Conservation (phyloP, 2,888 invertebrate genomes). For the Pollenia labialis region DNA sequence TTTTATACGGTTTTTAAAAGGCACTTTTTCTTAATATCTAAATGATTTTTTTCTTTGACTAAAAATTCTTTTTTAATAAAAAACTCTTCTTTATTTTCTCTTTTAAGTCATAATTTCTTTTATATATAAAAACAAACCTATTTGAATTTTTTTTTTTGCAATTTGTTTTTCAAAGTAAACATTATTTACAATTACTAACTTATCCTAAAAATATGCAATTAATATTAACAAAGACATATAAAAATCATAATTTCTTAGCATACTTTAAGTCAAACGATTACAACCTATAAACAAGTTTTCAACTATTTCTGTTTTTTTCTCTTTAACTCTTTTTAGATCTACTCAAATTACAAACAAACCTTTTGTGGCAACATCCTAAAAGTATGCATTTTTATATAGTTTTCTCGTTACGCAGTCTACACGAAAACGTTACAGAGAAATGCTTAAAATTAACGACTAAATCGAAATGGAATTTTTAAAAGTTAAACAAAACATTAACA, state of each 20-base stretch:
- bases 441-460: conserved; percentile 48
- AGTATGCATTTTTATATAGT: conserved; percentile 34
- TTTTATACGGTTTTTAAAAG: too few species aligned
- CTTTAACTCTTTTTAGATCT: conserved; percentile 28
- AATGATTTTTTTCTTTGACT: too few species aligned
- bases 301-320: conserved; percentile 1
- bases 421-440: neutral
- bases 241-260: neutral
- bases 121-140: neutral
- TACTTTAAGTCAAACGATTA: neutral
- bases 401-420: neutral
- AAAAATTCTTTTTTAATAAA: too few species aligned
- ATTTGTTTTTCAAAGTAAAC: conserved; percentile 35
- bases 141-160: neutral
- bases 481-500: conserved; percentile 16
- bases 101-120: too few species aligned
- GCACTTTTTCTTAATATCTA: too few species aligned
- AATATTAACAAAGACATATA: conserved; percentile 3
- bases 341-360: conserved; percentile 20
- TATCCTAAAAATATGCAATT: conserved; percentile 49
- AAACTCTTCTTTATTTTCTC: too few species aligned
- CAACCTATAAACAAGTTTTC: neutral
- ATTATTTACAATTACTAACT: conserved; percentile 25
- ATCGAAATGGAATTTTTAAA: conserved; percentile 57
- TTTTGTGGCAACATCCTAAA: conserved; percentile 29